Evolutionary conservation across 1,140 invertebrate species (phyloP), one percentile per base, ranked within the genome.

Genomic region (Apis dorsata): DNA sequence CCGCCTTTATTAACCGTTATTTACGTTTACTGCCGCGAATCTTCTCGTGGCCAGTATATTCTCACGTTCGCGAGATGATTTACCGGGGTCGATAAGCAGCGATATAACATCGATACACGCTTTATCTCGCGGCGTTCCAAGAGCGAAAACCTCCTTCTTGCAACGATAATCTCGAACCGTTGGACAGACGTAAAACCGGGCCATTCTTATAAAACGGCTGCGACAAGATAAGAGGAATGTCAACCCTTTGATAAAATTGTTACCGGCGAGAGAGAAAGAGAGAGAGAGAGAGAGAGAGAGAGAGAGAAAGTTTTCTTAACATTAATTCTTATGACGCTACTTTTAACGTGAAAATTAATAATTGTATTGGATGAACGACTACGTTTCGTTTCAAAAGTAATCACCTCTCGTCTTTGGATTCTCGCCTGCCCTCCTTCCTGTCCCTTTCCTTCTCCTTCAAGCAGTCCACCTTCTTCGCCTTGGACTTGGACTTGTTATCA

Each of bases 391-490:
- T 24, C 24, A 24, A 24, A 24, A 24, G 0, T 85, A 86, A 66
- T 86, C 85, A 93, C 92, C 92, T 92, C 68, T 91, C 90, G 79
- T 93, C 90, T 86, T 91, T 93, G 65, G 86, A 79, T 80, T 92
- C 91, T 62, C 91, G 90, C 51, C 88, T 92, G 66, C 63, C 72
- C 55, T 92, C 90, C 83, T 91, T 92, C 81, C 90, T 93, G 55
- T 93, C 91, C 69, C 91, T 88, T 44, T 91, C 89, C 83, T 88
- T 91, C 53, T 92, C 93, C 71, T 91, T 92, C 15, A 88, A 82
- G n/a, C 79, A 83, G 69, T 92, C 92, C 69, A 83, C 86, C 80
- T 90, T 92, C 81, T 92, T 93, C 44, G 81, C 71, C 86, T 93
- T 94, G 55, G 91, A 90, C 69, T 92, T 93, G 77, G 76, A 87